Base-by-base conservation (phyloP, 2,113 vertebrate genomes). In the Gorsachius goisagi region DNA sequence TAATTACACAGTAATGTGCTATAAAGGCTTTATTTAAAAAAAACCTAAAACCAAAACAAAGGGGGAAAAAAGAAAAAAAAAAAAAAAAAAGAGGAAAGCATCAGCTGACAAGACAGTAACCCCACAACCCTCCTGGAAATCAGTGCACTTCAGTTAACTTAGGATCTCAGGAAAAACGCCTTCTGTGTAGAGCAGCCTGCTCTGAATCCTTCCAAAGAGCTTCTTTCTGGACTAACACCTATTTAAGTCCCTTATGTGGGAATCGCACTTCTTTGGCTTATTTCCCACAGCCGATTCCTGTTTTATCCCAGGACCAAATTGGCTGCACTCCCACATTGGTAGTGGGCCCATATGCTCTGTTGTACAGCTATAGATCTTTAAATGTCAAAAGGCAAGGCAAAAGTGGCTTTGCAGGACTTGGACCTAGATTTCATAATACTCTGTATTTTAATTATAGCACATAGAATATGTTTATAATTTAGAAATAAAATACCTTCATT, bases 271-370 rank as follows among this genome's bases (percentile, higher is more conserved):
- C n/a, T 90, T 60, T 93, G 85, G 66, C 88, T 94, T 73, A 72
- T 92, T 75, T 94, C 94, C 88, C 79, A 83, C 78, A 94, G 85
- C 75, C 79, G 78, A 94, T 95, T 93, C 92, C 88, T 73, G 62
- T 94, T 95, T 93, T 89, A 94, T 66, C 71, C 58, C 64, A 73
- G 53, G 67, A 93, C 39, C 45, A 67, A 82, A 64, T 4, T 97
- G 90, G 95, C 85, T 79, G 49, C 71, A 56, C 8, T 95, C 90
- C 88, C 90, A 93, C 85, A 85, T 33, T 93, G 74, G 93, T 93
- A 91, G 64, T 22, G 32, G 47, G 55, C 87, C 50, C 64, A 47
- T 27, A 55, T 47, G 64, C 37, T 53, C 69, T 82, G 12, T 27
- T 52, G 30, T 37, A 49, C 44, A 89, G 77, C 71, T 88, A 75